These are phyloP conservation scores for Phyllostomus hastatus DNA, from an alignment of 2,113 vertebrate species.

Conservation along the genomic window DNA sequence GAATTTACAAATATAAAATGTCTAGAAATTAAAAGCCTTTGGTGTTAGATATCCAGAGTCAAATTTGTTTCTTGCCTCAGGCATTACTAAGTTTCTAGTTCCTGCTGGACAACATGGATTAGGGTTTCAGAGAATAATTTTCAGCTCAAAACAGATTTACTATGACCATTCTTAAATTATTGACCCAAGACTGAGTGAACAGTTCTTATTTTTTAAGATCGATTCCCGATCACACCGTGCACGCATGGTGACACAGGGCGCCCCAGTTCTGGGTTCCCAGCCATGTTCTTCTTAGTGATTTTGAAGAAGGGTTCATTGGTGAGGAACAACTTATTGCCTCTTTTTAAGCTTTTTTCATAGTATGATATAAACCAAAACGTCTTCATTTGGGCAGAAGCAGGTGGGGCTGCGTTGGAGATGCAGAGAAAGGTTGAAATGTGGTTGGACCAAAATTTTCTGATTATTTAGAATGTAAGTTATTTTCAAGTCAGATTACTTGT, in stretches of 20 bases:
- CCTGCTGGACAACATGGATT: neutral
- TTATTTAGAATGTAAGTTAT: neutral
- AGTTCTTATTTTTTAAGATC: constrained; percentile 1
- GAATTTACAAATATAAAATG: neutral
- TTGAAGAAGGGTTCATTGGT: neutral
- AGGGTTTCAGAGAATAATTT: neutral
- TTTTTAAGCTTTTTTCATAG: neutral
- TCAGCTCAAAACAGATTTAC: neutral
- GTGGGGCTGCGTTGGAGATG: neutral
- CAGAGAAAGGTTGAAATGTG: neutral
- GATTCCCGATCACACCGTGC: neutral
- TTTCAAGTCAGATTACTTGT: constrained; percentile 19
- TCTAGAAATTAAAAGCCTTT: neutral
- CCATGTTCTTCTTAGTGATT: neutral
- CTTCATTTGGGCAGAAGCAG: constrained; percentile 6
- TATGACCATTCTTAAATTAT: neutral
- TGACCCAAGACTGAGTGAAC: neutral
- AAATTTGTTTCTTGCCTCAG: neutral
- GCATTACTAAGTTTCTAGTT: neutral
- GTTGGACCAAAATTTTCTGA: neutral
- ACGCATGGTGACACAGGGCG: neutral
- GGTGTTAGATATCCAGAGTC: neutral
- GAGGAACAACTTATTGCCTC: neutral
- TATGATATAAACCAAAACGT: neutral
- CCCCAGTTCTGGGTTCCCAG: neutral